Base-by-base conservation (phyloP, 2,113 vertebrate genomes). In the Smithornis capensis region DNA sequence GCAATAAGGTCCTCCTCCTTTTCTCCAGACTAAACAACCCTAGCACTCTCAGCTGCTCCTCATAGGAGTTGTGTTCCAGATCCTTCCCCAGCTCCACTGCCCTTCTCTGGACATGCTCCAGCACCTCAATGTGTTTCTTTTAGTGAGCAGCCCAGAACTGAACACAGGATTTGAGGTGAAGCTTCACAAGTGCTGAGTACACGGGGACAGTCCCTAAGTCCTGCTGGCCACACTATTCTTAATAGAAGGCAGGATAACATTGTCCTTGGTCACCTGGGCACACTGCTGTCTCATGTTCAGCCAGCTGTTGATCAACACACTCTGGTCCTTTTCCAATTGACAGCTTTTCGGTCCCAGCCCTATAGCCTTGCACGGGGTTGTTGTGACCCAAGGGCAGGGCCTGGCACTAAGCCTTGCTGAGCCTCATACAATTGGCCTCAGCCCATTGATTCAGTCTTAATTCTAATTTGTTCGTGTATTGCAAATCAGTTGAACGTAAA, bases 131-230 rank as follows among this genome's bases (percentile, higher is more conserved):
- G 9, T 49, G 12, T 27, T 63, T 10, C 1, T 42, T 88, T 35
- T 2, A 1, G 7, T 35, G 57, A 64, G 42, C 11, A 3, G 6
- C 35, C 14, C 50, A 57, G 2, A 80, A 33, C 12, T 13, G 9
- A 7, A 8, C 21, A 12, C 11, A 27, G 7, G 3, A 23, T 2
- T 57, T 0, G 0, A 56, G 21, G 3, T 42, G 42, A 25, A 21
- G 17, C 29, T 29, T 64, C 21, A 29, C 14, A 63, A 53, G 18
- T 27, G 45, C 38, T 0, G 0, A 49, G 17, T 31, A 31, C 29
- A 35, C 16, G 1, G 7, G 21, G 9, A 56, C 45, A 33, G 7
- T 29, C 42, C 3, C 13, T 24, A 62, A 28, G 1, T 42, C 35
- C 42, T 64, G 31, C 22, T 64, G 50, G 42, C 9, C 31, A 23